Base-by-base conservation (phyloP, 2,888 invertebrate species). In the Lordiphosa fenestrarum region DNA sequence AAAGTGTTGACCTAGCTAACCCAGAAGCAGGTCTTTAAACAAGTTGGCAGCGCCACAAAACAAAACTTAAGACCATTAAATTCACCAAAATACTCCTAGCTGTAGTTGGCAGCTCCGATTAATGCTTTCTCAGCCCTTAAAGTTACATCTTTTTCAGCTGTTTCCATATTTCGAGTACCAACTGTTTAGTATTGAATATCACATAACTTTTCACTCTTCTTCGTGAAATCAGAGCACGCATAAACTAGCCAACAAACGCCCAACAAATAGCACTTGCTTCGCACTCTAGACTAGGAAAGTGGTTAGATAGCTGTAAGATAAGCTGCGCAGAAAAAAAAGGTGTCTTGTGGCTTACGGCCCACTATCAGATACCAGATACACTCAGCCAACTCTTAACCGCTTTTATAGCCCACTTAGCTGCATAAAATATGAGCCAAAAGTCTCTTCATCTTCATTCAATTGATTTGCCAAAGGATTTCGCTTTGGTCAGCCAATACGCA, bases 291-390 rank as follows among this genome's bases (percentile, higher is more conserved):
- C n/a, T 41, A 54, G 58, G 54, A 71, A 73, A 67, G 78, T 65
- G 74, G 40, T 60, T 58, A 66, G 70, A 74, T 63, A 49, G 40
- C 37, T 15, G 7, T 5, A 9, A 35, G 75, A 82, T 82, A 82
- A 64, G 50, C 63, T 37, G 12, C 30, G 39, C 36, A 37, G 9
- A 46, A 19, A 52, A 19, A 19, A 3, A 3, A 15, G 35, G 62
- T 23, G 50, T 61, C 40, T 56, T 52, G 53, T 58, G 35, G 46
- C 35, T 66, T 52, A 56, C 54, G 51, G 50, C 35, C 57, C 35
- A 50, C 38, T 51, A 73, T 60, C 52, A 46, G 48, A 73, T 51
- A 39, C 6, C 13, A 50, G 49, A 50, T 50, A n/a, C 38, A 51
- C 46, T 42, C 33, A 44, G 30, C 30, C 30, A 30, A 30, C 30